Evolutionary conservation across 2,888 invertebrate genomes (phyloP), one percentile per base, ranked within the genome.

Genomic region (Diloba caeruleocephala): DNA sequence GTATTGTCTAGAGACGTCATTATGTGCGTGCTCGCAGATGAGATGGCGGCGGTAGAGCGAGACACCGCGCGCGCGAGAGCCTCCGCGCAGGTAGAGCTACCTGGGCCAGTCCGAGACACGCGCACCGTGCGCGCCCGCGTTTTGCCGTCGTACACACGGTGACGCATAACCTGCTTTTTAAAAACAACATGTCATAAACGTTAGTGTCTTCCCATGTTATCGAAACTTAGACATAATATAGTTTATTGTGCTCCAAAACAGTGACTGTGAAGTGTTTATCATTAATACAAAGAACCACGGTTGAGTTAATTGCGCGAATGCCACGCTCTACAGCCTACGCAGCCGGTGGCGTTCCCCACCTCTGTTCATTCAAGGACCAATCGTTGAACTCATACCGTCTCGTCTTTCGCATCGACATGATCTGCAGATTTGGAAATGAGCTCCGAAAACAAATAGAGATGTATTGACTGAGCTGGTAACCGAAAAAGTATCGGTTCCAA

Each of bases 321-420:
- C 90, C 90, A 90, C 90, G 90, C 89, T 88, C 88, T 81, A 84
- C 86, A 82, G 84, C 89, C 90, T 88, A 90, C 92, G 86, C 90
- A 88, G 89, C 90, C 90, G 90, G 89, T 88, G 84, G 86, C 88
- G 86, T 84, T 85, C 90, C 90, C 89, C 91, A 83, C 85, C 89
- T 82, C 81, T 76, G 81, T 86, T 86, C 88, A 92, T 91, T 92
- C 90, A 92, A 91, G 92, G 90, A 88, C 87, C 89, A 91, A 85
- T 88, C 90, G 88, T 90, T 89, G 90, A 90, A 90, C 90, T 78
- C 84, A 87, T 88, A 86, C 78, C 77, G 79, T 79, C 81, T 81
- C 79, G 71, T 81, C 81, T 85, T 81, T 87, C 81, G 83, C 81
- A 84, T 75, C 79, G 70, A 72, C 73, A 78, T 80, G 82, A 82